These are phyloP conservation scores for Harpalus rubripes DNA, from an alignment of 2,888 invertebrate genomes.

Conservation along the genomic window DNA sequence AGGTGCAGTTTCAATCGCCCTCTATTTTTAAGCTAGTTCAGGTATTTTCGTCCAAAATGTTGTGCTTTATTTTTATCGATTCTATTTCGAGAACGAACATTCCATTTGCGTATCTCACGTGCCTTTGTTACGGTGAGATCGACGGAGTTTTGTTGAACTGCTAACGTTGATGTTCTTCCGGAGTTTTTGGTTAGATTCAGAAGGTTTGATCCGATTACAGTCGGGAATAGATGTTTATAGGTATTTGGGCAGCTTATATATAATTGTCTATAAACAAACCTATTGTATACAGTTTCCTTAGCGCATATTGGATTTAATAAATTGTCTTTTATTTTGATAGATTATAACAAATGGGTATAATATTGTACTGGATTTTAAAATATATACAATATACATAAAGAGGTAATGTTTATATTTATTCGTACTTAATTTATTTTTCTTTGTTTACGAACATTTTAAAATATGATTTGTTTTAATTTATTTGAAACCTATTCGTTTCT, in stretches of 20 bases:
- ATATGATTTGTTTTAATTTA: no score
- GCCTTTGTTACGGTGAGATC: conserved; percentile 59
- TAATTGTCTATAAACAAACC: background rate
- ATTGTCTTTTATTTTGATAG: background rate
- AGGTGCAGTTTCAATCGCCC: conserved; percentile 14
- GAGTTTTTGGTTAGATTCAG: conserved; percentile 5
- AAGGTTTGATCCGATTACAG: background rate
- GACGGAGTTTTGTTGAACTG: conserved; percentile 23
- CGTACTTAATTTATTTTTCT: no score
- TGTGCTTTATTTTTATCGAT: conserved; percentile 64
- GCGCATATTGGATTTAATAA: background rate
- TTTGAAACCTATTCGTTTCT: no score
- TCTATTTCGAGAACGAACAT: conserved; percentile 62
- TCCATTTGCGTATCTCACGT: conserved; percentile 66
- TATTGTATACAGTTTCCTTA: background rate
- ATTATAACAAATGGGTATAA: no score
- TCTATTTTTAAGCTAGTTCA: conserved; percentile 64
- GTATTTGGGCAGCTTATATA: conserved; percentile 1
- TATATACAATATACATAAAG: no score
- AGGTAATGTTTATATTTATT: no score
- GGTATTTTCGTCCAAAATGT: conserved; percentile 66
- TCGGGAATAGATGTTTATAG: background rate
- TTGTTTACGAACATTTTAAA: no score
- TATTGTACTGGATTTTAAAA: no score
- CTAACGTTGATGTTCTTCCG: conserved; percentile 29